Evolutionary conservation across 2,888 invertebrate species (phyloP), one percentile per base, ranked within the genome.

Genomic region (Thera britannica): DNA sequence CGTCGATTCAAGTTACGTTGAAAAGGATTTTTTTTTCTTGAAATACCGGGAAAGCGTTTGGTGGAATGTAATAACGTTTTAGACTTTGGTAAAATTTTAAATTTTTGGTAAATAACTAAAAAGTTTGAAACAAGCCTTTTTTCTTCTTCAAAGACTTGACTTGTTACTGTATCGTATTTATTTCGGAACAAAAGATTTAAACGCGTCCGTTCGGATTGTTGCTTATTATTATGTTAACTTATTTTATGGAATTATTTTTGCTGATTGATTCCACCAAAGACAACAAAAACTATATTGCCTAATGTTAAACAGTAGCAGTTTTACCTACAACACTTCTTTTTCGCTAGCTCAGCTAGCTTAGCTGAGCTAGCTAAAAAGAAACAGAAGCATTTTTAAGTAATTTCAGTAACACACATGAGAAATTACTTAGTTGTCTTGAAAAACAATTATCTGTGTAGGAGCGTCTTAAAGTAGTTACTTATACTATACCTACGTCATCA

Each of bases 181-280:
- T 54, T 62, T 41, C 9, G 38, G 52, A 60, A 58, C 67, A 64
- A 67, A 70, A 70, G 70, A 70, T 36, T 67, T 70, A 63, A 70
- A 70, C 70, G 70, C 67, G 67, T 67, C 58, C 61, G 35, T 62
- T 62, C 35, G n/a, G 61, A 62, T 12, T 55, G 8, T 12, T 46
- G 46, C 61, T 55, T 46, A 46, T 46, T 62, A 2, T 9, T 9
- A 46, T 46, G 44, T 2, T 46, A 46, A 46, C 9, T 41, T 41
- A 41, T 41, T 41, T 3, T 41, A 41, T 41, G 41, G 41, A 41
- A 41, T 41, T 5, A 41, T 41, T 41, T 41, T 41, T 5, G 5
- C 7, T 41, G 5, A 41, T 41, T 7, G 41, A 41, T 41, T 23
- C 23, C 23, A 23, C 23, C 23, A 23, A 23, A 23, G 23, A 23